phyloP scores from a whole-genome alignment of 64 coral and sea anemone species.

The Pachyseris speciosa region DNA sequence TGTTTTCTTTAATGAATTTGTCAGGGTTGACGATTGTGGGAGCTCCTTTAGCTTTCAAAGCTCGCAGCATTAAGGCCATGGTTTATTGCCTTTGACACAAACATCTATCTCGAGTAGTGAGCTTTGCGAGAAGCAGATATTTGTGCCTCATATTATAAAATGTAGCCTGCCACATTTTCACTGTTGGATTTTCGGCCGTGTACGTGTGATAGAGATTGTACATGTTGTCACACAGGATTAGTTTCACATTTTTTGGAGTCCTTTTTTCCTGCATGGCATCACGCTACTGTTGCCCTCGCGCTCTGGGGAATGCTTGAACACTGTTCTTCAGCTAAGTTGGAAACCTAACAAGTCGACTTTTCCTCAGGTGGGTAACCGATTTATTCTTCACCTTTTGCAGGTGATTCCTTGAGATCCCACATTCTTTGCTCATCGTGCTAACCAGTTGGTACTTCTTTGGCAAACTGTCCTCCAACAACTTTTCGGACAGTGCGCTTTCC shows the following conservation, averaged over 20 bases:
- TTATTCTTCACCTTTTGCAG: constrained; percentile 29
- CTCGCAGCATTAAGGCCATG: constrained; percentile 42
- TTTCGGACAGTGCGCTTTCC: constrained; percentile 29
- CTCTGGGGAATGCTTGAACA: constrained; percentile 36
- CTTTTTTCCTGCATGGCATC: constrained; percentile 63
- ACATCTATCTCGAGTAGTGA: constrained; percentile 41
- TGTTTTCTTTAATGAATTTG: constrained; percentile 38
- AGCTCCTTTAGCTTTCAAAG: constrained; percentile 8
- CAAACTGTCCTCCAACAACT: constrained; percentile 34
- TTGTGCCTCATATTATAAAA: constrained; percentile 51
- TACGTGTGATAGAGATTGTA: constrained; percentile 56
- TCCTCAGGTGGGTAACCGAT: constrained; percentile 9
- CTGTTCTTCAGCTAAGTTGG: neutral
- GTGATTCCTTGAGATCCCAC: constrained; percentile 43
- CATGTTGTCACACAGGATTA: constrained; percentile 40
- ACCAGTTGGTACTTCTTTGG: constrained; percentile 46
- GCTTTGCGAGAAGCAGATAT: constrained; percentile 34
- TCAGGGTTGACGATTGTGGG: constrained; percentile 17
- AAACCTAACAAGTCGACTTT: neutral
- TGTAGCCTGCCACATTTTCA: constrained; percentile 32
- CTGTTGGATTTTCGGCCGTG: constrained; percentile 44
- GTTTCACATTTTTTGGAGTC: constrained; percentile 47
- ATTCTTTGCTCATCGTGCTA: constrained; percentile 25
- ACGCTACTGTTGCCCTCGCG: constrained; percentile 50
- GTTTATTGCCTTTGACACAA: constrained; percentile 25